Percentiles rank a stretch among this genome's conserved stretches.
Conservation (phyloP, 1,140 invertebrate genomes). For the Drosophila nigrodunni region DNA sequence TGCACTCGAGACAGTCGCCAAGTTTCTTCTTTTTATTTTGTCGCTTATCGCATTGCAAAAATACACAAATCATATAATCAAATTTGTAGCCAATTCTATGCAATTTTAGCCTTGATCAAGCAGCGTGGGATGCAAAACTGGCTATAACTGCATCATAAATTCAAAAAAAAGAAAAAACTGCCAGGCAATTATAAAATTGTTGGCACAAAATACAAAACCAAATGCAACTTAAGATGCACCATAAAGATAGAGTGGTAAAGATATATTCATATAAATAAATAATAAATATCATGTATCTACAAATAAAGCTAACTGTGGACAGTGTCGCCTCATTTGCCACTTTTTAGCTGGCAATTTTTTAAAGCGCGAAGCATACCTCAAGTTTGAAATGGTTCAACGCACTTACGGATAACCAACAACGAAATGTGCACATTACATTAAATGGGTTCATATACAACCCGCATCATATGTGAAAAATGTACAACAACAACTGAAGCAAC, state of each 20-base stretch:
- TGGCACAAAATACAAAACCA: background rate
- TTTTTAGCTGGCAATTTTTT: conserved; percentile 40
- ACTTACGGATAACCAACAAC: conserved; percentile 60
- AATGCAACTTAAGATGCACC: conserved; percentile 1
- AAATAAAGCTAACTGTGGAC: too few species aligned
- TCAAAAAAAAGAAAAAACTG: conserved; percentile 65
- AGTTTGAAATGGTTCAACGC: conserved; percentile 69
- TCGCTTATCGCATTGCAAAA: conserved; percentile 40
- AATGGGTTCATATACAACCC: conserved; percentile 79
- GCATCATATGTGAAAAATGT: conserved; percentile 71
- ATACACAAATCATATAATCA: conserved; percentile 65
- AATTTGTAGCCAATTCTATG: conserved; percentile 60
- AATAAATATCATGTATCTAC: background rate
- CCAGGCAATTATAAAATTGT: conserved; percentile 62
- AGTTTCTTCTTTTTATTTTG: background rate
- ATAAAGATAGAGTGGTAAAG: conserved; percentile 14
- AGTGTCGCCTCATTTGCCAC: background rate
- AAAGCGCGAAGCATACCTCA: conserved; percentile 63
- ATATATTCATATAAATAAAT: background rate
- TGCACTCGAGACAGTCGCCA: conserved; percentile 50
- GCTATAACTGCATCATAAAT: conserved; percentile 63
- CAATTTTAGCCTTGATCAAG: conserved; percentile 47
- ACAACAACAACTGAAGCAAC: conserved; percentile 27
- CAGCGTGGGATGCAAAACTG: conserved; percentile 35
- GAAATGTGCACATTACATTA: conserved; percentile 76